These are phyloP conservation scores for Gymnodraco acuticeps DNA, from an alignment of 2,797 vertebrate species.

Conservation along the genomic window DNA sequence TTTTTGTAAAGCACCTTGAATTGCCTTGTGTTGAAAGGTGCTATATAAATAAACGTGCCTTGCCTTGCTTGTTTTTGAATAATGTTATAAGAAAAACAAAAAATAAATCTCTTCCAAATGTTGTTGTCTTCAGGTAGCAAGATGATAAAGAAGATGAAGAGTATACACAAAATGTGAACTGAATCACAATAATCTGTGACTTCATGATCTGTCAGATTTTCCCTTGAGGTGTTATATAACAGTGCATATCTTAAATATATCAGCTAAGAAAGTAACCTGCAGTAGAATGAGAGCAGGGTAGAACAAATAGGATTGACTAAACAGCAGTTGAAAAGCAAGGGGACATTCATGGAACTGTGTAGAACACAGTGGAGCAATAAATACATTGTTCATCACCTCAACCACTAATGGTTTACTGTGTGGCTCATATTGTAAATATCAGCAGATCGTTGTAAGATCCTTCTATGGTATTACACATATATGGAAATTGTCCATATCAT, in stretches of 20 bases:
- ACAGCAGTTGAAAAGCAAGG: neutral
- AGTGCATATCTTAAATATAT: too few species aligned
- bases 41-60: too few species aligned
- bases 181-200: too few species aligned
- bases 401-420: constrained; percentile 25
- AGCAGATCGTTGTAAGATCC: neutral
- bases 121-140: neutral
- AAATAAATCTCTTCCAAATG: too few species aligned
- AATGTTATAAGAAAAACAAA: too few species aligned
- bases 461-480: too few species aligned
- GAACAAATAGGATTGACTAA: neutral
- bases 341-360: neutral
- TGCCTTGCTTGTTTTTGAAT: too few species aligned
- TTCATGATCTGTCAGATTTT: too few species aligned
- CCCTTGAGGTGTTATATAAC: too few species aligned
- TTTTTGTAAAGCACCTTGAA: too few species aligned
- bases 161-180: neutral
- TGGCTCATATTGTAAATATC: neutral
- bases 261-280: neutral
- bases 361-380: constrained; percentile 10
- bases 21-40: too few species aligned
- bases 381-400: constrained; percentile 1
- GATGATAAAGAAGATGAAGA: neutral
- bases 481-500: too few species aligned
- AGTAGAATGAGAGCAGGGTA: neutral